These are phyloP conservation scores for Drosophila rufa DNA, from an alignment of 1,140 invertebrate genomes.

Conservation along the genomic window DNA sequence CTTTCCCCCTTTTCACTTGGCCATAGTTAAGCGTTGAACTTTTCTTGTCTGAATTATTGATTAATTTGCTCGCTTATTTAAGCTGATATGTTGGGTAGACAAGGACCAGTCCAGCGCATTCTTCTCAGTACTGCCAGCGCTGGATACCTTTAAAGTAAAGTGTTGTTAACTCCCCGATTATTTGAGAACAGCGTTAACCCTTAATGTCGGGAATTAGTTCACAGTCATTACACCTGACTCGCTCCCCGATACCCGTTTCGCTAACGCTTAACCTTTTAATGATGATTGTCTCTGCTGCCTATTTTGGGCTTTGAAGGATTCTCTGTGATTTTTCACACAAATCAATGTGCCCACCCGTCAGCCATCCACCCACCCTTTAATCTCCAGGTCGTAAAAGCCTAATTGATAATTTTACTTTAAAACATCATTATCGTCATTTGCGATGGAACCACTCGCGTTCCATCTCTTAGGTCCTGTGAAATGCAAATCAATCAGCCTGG, in stretches of 20 bases:
- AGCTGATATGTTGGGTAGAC: conserved; percentile 3
- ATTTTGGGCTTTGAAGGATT: conserved; percentile 61
- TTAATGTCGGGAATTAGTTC: conserved; percentile 54
- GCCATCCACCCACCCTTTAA: not conserved
- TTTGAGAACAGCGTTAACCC: conserved; percentile 31
- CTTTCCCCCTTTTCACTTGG: not conserved
- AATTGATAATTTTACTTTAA: conserved; percentile 67
- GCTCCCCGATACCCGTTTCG: conserved; percentile 10
- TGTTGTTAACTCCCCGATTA: not conserved
- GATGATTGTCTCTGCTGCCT: conserved; percentile 47
- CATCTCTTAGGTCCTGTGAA: not conserved
- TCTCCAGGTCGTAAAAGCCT: conserved; percentile 21
- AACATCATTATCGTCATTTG: conserved; percentile 21
- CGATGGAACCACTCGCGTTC: conserved; percentile 2
- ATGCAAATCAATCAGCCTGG: conserved; percentile 69
- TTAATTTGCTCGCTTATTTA: conserved; percentile 49
- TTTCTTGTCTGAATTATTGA: conserved; percentile 78
- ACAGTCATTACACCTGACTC: conserved; percentile 57
- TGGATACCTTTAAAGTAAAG: conserved; percentile 4
- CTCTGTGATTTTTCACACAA: conserved; percentile 69
- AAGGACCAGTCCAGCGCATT: no score
- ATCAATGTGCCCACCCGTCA: conserved; percentile 42
- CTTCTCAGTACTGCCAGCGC: not conserved
- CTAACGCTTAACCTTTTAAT: conserved; percentile 12
- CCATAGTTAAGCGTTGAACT: conserved; percentile 42